Evolutionary conservation across 2,888 invertebrate genomes (phyloP).

Genomic region (Phortica okadai): DNA sequence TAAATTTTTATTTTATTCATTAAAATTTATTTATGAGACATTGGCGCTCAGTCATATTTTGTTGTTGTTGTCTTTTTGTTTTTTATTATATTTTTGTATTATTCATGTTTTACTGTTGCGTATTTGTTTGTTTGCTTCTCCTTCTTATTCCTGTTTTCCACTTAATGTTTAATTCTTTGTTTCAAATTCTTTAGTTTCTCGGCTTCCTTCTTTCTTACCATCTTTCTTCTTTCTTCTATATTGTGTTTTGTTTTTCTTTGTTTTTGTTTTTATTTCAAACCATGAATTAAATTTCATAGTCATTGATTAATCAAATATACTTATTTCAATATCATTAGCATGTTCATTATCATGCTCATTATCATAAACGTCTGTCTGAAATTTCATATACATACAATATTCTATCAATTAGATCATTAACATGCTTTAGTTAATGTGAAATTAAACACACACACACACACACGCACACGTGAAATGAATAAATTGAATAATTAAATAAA

Average conservation of each 20-base stretch:
- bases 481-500: no score
- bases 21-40: conserved; percentile 72
- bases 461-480: no score
- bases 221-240: not conserved
- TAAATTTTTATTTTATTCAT: conserved; percentile 41
- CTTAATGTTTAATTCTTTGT: conserved; percentile 8
- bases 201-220: not conserved
- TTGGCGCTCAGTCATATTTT: conserved; percentile 73
- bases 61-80: conserved; percentile 35
- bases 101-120: no score
- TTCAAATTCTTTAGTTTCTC: not conserved
- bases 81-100: conserved; percentile 18
- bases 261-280: not conserved
- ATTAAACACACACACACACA: no score
- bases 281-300: no score
- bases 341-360: not conserved
- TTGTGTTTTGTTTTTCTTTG: conserved; percentile 28
- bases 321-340: no score
- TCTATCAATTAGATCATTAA: no score
- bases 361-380: not conserved
- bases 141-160: not conserved
- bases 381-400: no score
- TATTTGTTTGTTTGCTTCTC: no score
- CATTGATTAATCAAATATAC: no score
- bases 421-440: no score